These are phyloP conservation scores for Keiferia lycopersicella DNA, from an alignment of 2,888 invertebrate genomes.

Conservation along the genomic window DNA sequence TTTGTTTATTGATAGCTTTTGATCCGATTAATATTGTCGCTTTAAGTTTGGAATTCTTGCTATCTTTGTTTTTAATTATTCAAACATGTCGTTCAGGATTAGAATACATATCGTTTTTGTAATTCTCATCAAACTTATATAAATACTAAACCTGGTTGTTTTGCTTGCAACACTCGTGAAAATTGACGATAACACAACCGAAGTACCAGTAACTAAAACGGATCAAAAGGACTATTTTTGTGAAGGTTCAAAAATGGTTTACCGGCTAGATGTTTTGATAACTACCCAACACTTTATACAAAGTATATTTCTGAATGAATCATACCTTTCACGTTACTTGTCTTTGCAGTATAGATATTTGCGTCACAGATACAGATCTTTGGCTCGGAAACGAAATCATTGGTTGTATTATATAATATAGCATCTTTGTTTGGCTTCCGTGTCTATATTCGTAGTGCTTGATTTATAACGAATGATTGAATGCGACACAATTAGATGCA, in stretches of 20 bases:
- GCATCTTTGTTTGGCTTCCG: constrained; percentile 60
- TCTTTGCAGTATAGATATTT: constrained; percentile 38
- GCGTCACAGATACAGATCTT: constrained; percentile 52
- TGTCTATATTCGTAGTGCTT: constrained; percentile 48
- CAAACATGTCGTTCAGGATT: too few relatives aligned
- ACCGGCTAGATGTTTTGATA: not conserved
- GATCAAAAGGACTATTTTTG: not conserved
- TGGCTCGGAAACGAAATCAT: constrained; percentile 52
- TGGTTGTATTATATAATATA: constrained; percentile 58
- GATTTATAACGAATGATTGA: constrained; percentile 50
- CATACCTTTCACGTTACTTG: constrained; percentile 6
- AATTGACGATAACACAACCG: too few relatives aligned
- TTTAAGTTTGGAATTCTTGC: constrained; percentile 8
- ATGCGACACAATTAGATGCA: constrained; percentile 46
- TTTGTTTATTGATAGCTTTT: constrained; percentile 31
- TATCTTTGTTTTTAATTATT: not conserved
- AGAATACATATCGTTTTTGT: too few relatives aligned
- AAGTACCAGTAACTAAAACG: too few relatives aligned
- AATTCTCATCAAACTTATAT: too few relatives aligned
- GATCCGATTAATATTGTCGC: constrained; percentile 17
- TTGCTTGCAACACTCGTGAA: too few relatives aligned
- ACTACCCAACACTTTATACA: too few relatives aligned
- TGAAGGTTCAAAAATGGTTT: too few relatives aligned
- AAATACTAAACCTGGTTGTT: too few relatives aligned
- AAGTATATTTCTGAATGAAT: not conserved